Conservation (phyloP, 2,113 vertebrate species). For the Odocoileus virginianus region DNA sequence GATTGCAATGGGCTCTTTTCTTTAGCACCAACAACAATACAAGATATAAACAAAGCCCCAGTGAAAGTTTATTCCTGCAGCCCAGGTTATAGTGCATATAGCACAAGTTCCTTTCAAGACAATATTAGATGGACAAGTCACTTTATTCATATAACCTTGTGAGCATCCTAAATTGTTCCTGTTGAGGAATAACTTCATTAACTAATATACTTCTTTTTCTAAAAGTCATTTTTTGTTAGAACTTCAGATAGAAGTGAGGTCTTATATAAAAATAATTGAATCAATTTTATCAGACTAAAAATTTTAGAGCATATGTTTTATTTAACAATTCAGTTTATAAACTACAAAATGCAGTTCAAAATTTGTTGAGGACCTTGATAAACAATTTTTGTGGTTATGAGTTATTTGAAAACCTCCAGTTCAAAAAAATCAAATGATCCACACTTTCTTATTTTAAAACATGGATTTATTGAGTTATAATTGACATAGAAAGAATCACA, state of each 20-base stretch:
- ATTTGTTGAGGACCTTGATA: background rate
- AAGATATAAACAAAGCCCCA: rapidly evolving
- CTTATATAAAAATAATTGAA: background rate
- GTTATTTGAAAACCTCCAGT: background rate
- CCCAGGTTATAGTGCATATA: no score
- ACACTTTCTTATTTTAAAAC: background rate
- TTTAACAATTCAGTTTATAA: background rate
- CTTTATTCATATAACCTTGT: background rate
- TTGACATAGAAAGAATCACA: background rate
- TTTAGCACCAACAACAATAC: background rate
- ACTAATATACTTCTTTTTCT: background rate
- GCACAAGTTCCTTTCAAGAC: background rate
- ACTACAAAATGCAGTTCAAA: background rate
- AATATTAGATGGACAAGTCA: background rate
- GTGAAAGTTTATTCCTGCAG: background rate
- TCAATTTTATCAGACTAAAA: background rate
- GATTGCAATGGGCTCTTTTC: background rate
- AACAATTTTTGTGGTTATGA: background rate
- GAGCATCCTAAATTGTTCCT: background rate
- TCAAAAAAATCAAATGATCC: background rate
- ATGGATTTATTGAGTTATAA: background rate
- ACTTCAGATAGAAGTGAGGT: background rate
- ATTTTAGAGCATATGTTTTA: background rate
- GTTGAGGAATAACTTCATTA: background rate
- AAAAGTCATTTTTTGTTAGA: background rate